Base-by-base conservation (phyloP, 1,140 invertebrate species). In the Mycetomoellerius zeteki region DNA sequence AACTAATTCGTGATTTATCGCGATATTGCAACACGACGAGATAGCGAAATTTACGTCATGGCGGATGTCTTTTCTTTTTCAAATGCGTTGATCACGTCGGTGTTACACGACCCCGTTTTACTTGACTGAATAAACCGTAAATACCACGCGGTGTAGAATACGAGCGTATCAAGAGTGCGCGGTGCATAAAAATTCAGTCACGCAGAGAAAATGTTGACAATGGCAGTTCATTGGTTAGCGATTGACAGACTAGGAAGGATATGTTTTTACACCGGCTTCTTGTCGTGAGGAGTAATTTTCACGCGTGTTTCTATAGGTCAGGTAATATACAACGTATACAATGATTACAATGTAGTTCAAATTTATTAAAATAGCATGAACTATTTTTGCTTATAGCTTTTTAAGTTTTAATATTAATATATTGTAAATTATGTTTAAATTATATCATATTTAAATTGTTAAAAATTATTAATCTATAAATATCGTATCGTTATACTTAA, bases 241-340 rank as follows among this genome's bases (percentile, higher is more conserved):
- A 90, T 69, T 69, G 65, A 69, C 65, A 69, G 37, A 89, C 82
- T 88, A 82, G 67, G 75, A 89, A 91, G 88, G 91, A 88, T 87
- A 67, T 50, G 71, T 82, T 86, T 92, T 89, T 73, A n/a, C 19
- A 4, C 0, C 47, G 6, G 58, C 62, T 76, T 21, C 16, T 86
- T 71, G 24, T 72, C 60, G 47, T 30, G 33, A 73, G 16, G 54
- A 82, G 21, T 33, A 58, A 84, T 86, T 90, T 88, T 89, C 86
- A 64, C 75, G 77, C 56, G 56, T 56, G 69, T 89, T 78, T 88
- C 43, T n/a, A 0, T 24, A 12, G 5, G 14, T 19, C 24, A 54
- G 30, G 54, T 14, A 65, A 37, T n/a, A 10, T 4, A 14, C 3
- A 14, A n/a, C 30, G 7, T 30, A 27, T 69, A 43, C n/a, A 58